These are phyloP conservation scores for Odontomyia ornata DNA, from an alignment of 2,888 invertebrate species.

Conservation along the genomic window DNA sequence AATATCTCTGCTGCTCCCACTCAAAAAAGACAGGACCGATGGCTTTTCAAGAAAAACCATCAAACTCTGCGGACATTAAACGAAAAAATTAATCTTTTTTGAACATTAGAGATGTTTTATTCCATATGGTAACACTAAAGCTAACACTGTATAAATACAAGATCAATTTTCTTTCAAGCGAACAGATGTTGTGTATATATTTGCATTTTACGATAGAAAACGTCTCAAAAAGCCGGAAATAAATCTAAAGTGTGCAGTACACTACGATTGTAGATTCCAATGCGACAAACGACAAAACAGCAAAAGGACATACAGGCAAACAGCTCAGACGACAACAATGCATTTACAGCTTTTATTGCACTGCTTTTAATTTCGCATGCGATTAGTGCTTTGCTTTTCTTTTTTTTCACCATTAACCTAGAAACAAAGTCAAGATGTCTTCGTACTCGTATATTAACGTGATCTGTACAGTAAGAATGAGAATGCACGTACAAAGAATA, in stretches of 20 bases:
- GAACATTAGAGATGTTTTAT: too few relatives aligned
- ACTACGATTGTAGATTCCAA: neutral
- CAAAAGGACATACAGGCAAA: neutral
- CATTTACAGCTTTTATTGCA: slow-evolving; percentile 13
- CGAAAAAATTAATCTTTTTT: too few relatives aligned
- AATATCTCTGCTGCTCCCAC: too few relatives aligned
- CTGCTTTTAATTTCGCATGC: neutral
- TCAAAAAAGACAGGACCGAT: too few relatives aligned
- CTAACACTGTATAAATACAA: neutral
- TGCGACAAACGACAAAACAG: neutral
- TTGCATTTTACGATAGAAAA: slow-evolving; percentile 5
- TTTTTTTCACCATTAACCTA: slow-evolving; percentile 15
- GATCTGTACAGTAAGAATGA: too few relatives aligned
- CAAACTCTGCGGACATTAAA: too few relatives aligned
- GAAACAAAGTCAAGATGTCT: neutral
- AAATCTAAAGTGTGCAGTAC: slow-evolving; percentile 7
- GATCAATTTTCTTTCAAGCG: neutral
- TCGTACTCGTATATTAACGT: too few relatives aligned
- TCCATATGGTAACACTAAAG: neutral
- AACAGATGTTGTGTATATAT: neutral
- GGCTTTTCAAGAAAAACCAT: too few relatives aligned
- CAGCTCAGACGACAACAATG: neutral
- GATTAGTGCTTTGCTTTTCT: slow-evolving; percentile 7
- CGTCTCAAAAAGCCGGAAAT: neutral
- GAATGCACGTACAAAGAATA: neutral